Conservation (phyloP, 2,113 vertebrate species). For the Porphyrio hochstetteri region DNA sequence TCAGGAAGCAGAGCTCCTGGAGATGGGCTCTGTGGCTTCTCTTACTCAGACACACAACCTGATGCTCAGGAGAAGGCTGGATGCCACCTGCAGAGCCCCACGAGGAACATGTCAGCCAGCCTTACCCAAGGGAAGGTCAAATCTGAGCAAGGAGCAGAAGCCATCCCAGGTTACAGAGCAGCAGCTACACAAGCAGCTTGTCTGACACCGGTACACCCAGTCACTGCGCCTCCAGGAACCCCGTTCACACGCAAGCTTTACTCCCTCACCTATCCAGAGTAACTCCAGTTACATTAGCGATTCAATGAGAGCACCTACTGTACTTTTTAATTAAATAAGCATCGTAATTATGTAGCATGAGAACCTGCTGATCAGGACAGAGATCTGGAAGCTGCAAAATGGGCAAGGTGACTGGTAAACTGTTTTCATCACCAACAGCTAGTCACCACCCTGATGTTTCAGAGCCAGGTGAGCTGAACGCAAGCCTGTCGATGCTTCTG, state of each 20-base stretch:
- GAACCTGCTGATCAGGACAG: constrained; percentile 8
- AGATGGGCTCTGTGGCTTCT: background rate
- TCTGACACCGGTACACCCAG: background rate
- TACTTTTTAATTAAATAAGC: background rate
- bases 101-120: rapidly evolving
- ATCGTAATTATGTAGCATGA: background rate
- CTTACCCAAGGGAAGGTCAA: background rate
- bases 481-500: background rate
- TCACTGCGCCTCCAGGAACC: background rate
- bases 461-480: background rate
- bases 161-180: background rate
- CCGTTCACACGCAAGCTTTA: background rate
- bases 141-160: background rate
- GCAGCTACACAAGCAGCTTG: background rate
- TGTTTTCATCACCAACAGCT: background rate
- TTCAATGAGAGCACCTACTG: background rate
- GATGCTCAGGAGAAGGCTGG: background rate
- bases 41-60: too few relatives aligned
- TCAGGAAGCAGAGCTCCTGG: background rate
- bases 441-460: background rate
- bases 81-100: background rate
- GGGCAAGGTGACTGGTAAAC: background rate
- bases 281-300: background rate
- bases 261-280: background rate
- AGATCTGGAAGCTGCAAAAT: background rate